Conservation (phyloP, 2,797 vertebrate species). For the Adrianichthys oophorus region DNA sequence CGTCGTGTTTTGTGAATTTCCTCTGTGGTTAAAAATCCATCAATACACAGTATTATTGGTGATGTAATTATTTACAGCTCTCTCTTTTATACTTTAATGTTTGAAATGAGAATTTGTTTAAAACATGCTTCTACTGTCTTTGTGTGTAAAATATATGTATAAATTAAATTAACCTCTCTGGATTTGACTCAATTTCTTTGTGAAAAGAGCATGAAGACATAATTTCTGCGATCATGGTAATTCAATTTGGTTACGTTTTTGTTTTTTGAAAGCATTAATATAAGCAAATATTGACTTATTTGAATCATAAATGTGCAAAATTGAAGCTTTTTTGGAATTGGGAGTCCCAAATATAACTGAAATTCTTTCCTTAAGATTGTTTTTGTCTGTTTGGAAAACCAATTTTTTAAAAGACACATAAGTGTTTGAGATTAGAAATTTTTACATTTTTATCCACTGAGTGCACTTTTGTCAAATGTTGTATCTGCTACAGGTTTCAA, state of each 20-base stretch:
- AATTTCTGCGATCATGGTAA: neutral
- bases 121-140: slow-evolving; percentile 84
- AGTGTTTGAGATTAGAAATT: too few species aligned
- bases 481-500: too few species aligned
- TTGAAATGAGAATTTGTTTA: slow-evolving; percentile 88
- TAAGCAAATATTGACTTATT: too few species aligned
- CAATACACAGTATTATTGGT: slow-evolving; percentile 80
- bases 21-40: slow-evolving; percentile 70
- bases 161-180: slow-evolving; percentile 87
- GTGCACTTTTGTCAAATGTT: too few species aligned
- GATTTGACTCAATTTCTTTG: slow-evolving; percentile 2
- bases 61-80: slow-evolving; percentile 75
- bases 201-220: neutral
- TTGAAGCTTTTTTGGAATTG: too few species aligned
- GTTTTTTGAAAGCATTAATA: neutral
- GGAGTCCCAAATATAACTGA: too few species aligned
- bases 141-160: slow-evolving; percentile 86
- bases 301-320: too few species aligned
- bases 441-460: too few species aligned
- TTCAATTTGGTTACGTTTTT: neutral
- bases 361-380: too few species aligned
- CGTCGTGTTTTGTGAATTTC: slow-evolving; percentile 49
- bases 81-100: slow-evolving; percentile 87
- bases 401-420: too few species aligned
- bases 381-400: too few species aligned